Base-by-base conservation (phyloP, 1,140 invertebrate species). In the Campoletis sonorensis region DNA sequence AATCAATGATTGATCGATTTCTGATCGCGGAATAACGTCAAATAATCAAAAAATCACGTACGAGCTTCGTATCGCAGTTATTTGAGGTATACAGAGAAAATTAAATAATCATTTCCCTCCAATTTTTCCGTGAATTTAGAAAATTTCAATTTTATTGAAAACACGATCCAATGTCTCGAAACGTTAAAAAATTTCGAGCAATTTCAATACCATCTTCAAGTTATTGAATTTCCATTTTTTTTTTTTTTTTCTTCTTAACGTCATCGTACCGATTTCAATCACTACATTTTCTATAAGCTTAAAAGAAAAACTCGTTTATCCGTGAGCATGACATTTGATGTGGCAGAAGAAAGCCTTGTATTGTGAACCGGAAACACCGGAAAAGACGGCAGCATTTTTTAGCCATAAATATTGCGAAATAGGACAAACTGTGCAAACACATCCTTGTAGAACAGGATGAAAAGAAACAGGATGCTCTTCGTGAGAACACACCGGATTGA, bases 401-500 rank as follows among this genome's bases (percentile, higher is more conserved):
- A 54, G 16, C 51, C 51, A 21, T 54, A 64, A 23, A 13, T 64
- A 64, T 64, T 4, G n/a, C 23, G 15, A 64, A 64, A 26, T 64
- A 27, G n/a, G 23, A 64, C 21, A 64, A 64, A 26, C 23, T n/a
- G n/a, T n/a, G n/a, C n/a, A n/a, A 23, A 64, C 21, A 26, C 8
- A 64, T 64, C 23, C 61, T 64, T 13, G 61, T 54, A 11, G 0
- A 18, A 54, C 51, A 54, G 61, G 23, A 26, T 26, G 15, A 0
- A 27, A n/a, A 33, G 30, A 70, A 27, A 70, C 67, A 70, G 30
- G 27, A 70, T 33, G 18, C 67, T 18, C 26, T 70, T 33, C 67
- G 67, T 70, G 67, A 70, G 67, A 70, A 70, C 5, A 70, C 27
- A 8, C 26, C 67, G 21, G 11, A 70, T n/a, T 70, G 67, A 64